These are phyloP conservation scores for Tautogolabrus adspersus DNA, from an alignment of 2,113 vertebrate species.

Conservation along the genomic window DNA sequence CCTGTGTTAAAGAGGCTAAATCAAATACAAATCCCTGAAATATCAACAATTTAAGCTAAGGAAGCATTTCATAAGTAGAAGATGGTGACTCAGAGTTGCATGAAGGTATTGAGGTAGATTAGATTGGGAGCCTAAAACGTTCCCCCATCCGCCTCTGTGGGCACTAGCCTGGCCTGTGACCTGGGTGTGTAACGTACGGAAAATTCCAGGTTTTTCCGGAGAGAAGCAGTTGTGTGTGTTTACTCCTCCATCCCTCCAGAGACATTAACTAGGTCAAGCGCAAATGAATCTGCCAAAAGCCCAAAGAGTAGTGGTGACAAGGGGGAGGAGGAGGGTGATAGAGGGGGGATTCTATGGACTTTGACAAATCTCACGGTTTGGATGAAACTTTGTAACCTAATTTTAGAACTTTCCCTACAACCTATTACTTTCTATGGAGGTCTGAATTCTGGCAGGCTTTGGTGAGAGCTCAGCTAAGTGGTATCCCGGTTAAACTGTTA, in stretches of 20 bases:
- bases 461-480: conserved; percentile 36
- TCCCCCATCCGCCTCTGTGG: conserved; percentile 11
- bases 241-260: conserved; percentile 66
- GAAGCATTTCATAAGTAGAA: background rate
- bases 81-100: conserved; percentile 17
- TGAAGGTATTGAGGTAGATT: conserved; percentile 2
- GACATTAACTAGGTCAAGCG: conserved; percentile 79
- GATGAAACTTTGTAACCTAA: conserved; percentile 58
- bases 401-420: conserved; percentile 57
- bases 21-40: background rate
- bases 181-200: conserved; percentile 59
- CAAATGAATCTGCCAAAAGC: conserved; percentile 75
- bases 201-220: conserved; percentile 74
- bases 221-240: conserved; percentile 65
- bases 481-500: conserved; percentile 64
- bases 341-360: conserved; percentile 45
- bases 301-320: conserved; percentile 60
- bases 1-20: background rate
- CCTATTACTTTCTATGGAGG: conserved; percentile 59
- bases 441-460: conserved; percentile 39
- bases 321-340: conserved; percentile 9
- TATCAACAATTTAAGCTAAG: background rate
- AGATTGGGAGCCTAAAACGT: conserved; percentile 14
- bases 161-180: conserved; percentile 25
- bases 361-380: conserved; percentile 60